These are phyloP conservation scores for Orthonevra nobilis DNA, from an alignment of 2,888 invertebrate genomes.

Conservation along the genomic window DNA sequence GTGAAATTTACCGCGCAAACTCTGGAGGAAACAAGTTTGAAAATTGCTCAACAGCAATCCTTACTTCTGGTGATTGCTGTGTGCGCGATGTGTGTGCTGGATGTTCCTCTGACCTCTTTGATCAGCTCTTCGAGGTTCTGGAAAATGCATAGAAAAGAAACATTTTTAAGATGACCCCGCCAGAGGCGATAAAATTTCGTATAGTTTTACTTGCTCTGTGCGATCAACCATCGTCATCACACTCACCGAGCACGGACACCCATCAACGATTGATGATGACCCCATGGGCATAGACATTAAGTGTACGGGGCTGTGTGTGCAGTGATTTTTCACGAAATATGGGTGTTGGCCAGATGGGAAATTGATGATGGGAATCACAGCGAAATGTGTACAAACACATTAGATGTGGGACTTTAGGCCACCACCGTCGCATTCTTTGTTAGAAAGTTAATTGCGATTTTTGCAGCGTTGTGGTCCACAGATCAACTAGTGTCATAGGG, in stretches of 20 bases:
- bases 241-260: background rate
- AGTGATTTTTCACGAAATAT: slow-evolving; percentile 29
- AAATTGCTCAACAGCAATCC: slow-evolving; percentile 43
- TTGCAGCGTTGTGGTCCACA: slow-evolving; percentile 1
- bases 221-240: too few relatives aligned
- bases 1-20: slow-evolving; percentile 45
- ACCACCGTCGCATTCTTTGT: slow-evolving; percentile 48
- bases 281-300: slow-evolving; percentile 23
- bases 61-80: slow-evolving; percentile 7
- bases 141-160: slow-evolving; percentile 19
- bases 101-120: slow-evolving; percentile 41
- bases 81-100: slow-evolving; percentile 12
- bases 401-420: background rate
- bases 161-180: slow-evolving; percentile 52
- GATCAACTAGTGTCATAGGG: slow-evolving; percentile 41
- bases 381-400: slow-evolving; percentile 23
- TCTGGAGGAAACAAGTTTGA: slow-evolving; percentile 46
- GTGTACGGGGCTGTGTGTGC: background rate
- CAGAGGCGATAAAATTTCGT: slow-evolving; percentile 43
- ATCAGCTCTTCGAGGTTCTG: slow-evolving; percentile 44
- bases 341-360: slow-evolving; percentile 65
- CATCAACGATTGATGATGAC: slow-evolving; percentile 55
- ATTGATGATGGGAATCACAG: slow-evolving; percentile 65
- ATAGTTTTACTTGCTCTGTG: too few relatives aligned
- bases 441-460: slow-evolving; percentile 62